Evolutionary conservation across 1,140 invertebrate species (phyloP).

Genomic region (Atta texana): DNA sequence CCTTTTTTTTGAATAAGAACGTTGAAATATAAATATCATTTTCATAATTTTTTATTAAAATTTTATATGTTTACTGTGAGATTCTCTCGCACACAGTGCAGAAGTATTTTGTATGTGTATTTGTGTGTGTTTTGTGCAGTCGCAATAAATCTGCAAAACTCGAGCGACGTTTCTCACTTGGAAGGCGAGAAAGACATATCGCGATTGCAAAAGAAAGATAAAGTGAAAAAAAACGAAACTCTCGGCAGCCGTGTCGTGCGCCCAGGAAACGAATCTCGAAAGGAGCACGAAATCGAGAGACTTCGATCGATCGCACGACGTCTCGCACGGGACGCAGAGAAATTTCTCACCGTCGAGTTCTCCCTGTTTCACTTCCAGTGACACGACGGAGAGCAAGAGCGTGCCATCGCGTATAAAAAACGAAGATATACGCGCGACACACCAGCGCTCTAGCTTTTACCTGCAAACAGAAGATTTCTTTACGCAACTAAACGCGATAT

Average conservation of each 20-base stretch:
- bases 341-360: slow-evolving; percentile 50
- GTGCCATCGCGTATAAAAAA: background rate
- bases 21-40: background rate
- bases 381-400: slow-evolving; percentile 30
- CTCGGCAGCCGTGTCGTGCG: slow-evolving; percentile 39
- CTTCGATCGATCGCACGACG: slow-evolving; percentile 59
- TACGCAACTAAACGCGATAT: background rate
- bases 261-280: slow-evolving; percentile 38
- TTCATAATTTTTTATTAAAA: background rate
- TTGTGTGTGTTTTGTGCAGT: background rate
- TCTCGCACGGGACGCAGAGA: slow-evolving; percentile 35
- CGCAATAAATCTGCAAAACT: background rate
- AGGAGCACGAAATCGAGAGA: slow-evolving; percentile 30
- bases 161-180: slow-evolving; percentile 5
- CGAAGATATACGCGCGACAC: slow-evolving; percentile 51
- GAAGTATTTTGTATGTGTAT: background rate
- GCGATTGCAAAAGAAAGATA: slow-evolving; percentile 1
- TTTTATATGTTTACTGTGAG: background rate
- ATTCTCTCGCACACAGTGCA: background rate
- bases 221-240: background rate
- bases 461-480: slow-evolving; percentile 27
- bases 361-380: slow-evolving; percentile 36
- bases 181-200: background rate
- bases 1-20: background rate
- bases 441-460: slow-evolving; percentile 43